phyloP scores from a whole-genome alignment of 2,888 invertebrate genomes.

The Zele albiditarsus region DNA sequence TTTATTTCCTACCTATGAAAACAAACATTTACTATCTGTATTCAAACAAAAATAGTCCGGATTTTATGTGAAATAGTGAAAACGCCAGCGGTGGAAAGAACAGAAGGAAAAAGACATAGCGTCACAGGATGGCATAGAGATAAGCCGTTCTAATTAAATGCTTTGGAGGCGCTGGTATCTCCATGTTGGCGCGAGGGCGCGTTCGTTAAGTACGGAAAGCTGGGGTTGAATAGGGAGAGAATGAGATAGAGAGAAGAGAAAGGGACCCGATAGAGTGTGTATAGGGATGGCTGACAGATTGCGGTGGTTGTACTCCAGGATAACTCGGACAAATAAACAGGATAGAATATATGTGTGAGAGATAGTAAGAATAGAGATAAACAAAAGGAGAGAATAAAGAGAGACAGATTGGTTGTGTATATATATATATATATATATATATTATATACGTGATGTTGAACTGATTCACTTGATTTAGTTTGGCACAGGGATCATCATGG shows the following conservation, averaged over 20 bases:
- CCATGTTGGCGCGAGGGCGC: slow-evolving; percentile 30
- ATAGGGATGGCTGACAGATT: slow-evolving; percentile 49
- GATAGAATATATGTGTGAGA: slow-evolving; percentile 44
- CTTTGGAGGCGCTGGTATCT: slow-evolving; percentile 48
- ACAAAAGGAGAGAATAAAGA: slow-evolving; percentile 15
- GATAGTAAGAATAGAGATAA: slow-evolving; percentile 34
- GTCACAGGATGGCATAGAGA: slow-evolving; percentile 39
- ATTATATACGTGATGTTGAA: slow-evolving; percentile 27
- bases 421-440: slow-evolving; percentile 23
- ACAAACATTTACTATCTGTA: background rate
- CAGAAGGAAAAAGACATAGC: slow-evolving; percentile 45
- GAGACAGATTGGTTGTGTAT: background rate
- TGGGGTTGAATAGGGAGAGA: slow-evolving; percentile 24
- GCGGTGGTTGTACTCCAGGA: slow-evolving; percentile 49
- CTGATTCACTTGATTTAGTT: slow-evolving; percentile 32
- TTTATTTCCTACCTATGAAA: too few species aligned
- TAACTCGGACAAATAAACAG: slow-evolving; percentile 55
- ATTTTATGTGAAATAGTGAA: slow-evolving; percentile 39
- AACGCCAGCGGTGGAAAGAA: slow-evolving; percentile 43
- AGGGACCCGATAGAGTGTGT: slow-evolving; percentile 27
- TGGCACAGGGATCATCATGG: slow-evolving; percentile 10
- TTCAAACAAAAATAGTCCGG: slow-evolving; percentile 33
- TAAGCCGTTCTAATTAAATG: slow-evolving; percentile 60
- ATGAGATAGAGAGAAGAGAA: slow-evolving; percentile 23
- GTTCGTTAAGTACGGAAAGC: slow-evolving; percentile 44